A percentile compares a stretch with the other conserved stretches of the same genome.
Conservation (phyloP, 2,888 invertebrate genomes). For the Drosophila eohydei region DNA sequence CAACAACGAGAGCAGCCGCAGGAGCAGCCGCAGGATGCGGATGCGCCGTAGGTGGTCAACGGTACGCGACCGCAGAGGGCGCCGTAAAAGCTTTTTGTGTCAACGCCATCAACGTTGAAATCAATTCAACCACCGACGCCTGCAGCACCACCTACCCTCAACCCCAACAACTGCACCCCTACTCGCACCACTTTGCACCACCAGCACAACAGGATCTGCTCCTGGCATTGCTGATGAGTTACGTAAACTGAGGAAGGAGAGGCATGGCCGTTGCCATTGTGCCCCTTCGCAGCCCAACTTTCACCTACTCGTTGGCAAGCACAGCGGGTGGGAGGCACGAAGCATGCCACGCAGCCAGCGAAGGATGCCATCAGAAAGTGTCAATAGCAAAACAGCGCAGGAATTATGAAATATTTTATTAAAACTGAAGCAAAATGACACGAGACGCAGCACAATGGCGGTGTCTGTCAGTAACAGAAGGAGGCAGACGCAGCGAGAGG, state of each 20-base stretch:
- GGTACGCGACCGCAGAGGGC: slow-evolving; percentile 79
- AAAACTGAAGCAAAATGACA: slow-evolving; percentile 69
- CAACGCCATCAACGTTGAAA: slow-evolving; percentile 81
- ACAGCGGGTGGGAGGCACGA: slow-evolving; percentile 63
- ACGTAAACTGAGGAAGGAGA: slow-evolving; percentile 45
- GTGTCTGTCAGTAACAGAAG: slow-evolving; percentile 1
- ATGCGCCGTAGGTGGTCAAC: slow-evolving; percentile 77
- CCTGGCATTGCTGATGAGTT: slow-evolving; percentile 65
- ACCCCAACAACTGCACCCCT: slow-evolving; percentile 12
- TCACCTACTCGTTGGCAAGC: slow-evolving; percentile 72
- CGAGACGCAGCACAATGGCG: slow-evolving; percentile 18
- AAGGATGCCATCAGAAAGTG: slow-evolving; percentile 73
- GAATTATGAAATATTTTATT: slow-evolving; percentile 80
- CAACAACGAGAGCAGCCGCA: slow-evolving; percentile 55
- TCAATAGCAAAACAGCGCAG: slow-evolving; percentile 76
- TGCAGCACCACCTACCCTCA: slow-evolving; percentile 22
- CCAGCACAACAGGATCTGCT: slow-evolving; percentile 47
- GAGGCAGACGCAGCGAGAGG: background rate
- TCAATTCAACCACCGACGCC: slow-evolving; percentile 72
- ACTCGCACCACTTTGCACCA: slow-evolving; percentile 15
- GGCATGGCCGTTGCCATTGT: slow-evolving; percentile 23
- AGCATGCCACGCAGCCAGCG: background rate
- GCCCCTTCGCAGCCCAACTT: slow-evolving; percentile 46
- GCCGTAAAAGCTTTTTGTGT: slow-evolving; percentile 83
- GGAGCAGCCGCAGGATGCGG: slow-evolving; percentile 62